A percentile compares a stretch with the other conserved stretches of the same genome.
These are phyloP conservation scores for Alces alces DNA, from an alignment of 2,113 vertebrate genomes.

Conservation along the genomic window DNA sequence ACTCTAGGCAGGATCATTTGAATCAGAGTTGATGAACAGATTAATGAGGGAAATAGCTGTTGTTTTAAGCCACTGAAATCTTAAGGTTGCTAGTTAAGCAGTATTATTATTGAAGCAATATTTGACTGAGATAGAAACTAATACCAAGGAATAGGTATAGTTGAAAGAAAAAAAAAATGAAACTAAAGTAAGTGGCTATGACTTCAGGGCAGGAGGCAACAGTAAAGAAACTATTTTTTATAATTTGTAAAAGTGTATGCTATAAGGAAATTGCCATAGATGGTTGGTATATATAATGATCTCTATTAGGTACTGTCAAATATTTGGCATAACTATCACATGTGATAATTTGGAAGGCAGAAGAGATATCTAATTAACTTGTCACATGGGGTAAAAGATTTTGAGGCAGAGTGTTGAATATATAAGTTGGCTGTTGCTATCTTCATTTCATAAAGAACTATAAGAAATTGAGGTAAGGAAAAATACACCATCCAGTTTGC, in stretches of 20 bases:
- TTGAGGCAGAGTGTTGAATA: background rate
- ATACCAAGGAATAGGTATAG: background rate
- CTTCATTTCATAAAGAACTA: background rate
- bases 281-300: background rate
- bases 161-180: background rate
- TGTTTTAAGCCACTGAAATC: background rate
- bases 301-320: background rate
- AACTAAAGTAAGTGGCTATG: background rate
- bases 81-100: background rate
- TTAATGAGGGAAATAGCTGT: background rate
- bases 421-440: background rate
- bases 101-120: background rate
- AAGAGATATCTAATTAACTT: background rate
- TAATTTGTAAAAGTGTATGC: background rate
- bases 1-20: background rate
- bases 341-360: background rate
- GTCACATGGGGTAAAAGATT: background rate
- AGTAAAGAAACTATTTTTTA: background rate
- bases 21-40: background rate
- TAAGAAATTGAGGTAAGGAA: background rate
- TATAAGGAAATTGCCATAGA: background rate
- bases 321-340: background rate
- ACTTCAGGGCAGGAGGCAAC: background rate
- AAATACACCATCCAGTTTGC: background rate
- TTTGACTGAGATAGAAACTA: background rate